phyloP scores from a whole-genome alignment of 35 echinoderm and acorn worm genomes.

The Lytechinus pictus region DNA sequence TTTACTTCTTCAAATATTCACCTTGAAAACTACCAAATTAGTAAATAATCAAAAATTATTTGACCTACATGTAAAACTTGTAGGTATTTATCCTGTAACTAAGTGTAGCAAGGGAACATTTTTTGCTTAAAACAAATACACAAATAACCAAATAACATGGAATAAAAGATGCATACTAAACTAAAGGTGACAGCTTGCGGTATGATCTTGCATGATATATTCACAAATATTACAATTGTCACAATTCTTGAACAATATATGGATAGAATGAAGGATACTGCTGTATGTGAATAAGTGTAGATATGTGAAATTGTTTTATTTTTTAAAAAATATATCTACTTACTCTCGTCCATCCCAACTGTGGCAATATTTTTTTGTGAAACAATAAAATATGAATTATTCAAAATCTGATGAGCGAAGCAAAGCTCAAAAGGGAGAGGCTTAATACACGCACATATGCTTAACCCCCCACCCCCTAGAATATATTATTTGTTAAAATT shows the following conservation, averaged over 20 bases:
- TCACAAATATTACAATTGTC: neutral
- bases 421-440: neutral
- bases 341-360: slow-evolving; percentile 51
- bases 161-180: neutral
- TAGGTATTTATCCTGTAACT: neutral
- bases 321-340: neutral
- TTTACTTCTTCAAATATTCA: neutral
- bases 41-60: neutral
- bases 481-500: no score
- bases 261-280: neutral
- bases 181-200: neutral
- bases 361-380: neutral
- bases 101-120: neutral
- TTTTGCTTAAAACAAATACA: neutral
- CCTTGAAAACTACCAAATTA: neutral
- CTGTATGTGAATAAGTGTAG: neutral
- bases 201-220: neutral
- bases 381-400: neutral
- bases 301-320: neutral
- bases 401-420: neutral
- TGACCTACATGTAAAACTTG: no score
- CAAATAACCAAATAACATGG: neutral
- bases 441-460: no score
- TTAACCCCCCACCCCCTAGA: no score
- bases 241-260: neutral